Evolutionary conservation across 2,113 vertebrate genomes (phyloP).

Genomic region (Ia io): DNA sequence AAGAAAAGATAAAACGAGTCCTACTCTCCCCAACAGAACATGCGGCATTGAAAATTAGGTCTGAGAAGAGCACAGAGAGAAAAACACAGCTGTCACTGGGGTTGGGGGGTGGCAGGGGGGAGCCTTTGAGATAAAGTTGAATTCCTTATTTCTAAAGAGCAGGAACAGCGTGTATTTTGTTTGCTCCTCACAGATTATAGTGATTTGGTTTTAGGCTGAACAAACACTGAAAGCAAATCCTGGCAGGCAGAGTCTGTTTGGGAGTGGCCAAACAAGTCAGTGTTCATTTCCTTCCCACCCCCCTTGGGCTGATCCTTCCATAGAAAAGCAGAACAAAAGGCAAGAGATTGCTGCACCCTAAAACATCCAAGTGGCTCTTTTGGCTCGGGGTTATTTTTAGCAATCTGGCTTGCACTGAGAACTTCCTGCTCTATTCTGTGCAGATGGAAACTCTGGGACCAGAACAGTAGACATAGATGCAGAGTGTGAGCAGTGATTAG

Average conservation of each 20-base stretch:
- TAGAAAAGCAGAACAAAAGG: conserved; percentile 58
- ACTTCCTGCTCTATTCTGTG: not conserved
- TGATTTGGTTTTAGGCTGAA: conserved; percentile 58
- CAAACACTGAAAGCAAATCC: conserved; percentile 24
- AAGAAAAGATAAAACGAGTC: not conserved
- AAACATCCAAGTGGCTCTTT: conserved; percentile 8
- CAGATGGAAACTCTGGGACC: not conserved
- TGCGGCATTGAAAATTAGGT: not conserved
- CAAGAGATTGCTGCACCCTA: not conserved
- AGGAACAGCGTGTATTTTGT: not conserved
- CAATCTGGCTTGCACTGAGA: not conserved
- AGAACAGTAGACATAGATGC: not conserved
- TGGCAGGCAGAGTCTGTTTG: not conserved
- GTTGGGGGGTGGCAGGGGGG: not conserved
- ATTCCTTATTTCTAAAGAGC: conserved; percentile 46
- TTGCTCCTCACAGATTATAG: conserved; percentile 17
- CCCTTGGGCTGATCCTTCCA: conserved; percentile 16
- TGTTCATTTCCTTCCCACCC: conserved; percentile 57
- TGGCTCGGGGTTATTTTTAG: conserved; percentile 8
- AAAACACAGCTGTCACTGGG: not conserved
- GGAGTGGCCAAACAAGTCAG: not conserved
- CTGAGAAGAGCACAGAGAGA: conserved; percentile 5
- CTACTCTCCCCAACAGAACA: not conserved
- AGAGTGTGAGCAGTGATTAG: not conserved
- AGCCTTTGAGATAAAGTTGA: not conserved